Evolutionary conservation across 2,888 invertebrate genomes (phyloP).

Genomic region (Drosophila mulleri): DNA sequence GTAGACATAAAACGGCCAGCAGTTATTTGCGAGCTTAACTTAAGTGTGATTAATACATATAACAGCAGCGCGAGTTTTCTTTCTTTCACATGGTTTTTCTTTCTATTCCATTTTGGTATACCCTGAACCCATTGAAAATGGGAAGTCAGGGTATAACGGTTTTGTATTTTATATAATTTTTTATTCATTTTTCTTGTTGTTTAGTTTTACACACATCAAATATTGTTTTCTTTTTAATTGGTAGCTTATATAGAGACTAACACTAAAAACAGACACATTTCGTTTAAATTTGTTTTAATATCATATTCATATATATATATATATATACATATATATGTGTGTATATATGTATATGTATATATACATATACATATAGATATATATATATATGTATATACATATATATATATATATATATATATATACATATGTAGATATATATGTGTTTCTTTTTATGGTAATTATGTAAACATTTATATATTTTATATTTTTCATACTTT

Average conservation of each 20-base stretch:
- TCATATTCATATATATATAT: constrained; percentile 41
- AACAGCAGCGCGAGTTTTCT: constrained; percentile 59
- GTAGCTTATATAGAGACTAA: constrained; percentile 76
- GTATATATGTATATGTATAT: constrained; percentile 29
- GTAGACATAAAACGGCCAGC: too few species aligned
- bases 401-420: constrained; percentile 37
- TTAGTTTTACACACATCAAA: constrained; percentile 56
- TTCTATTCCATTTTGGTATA: constrained; percentile 23
- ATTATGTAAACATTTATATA: constrained; percentile 69
- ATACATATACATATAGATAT: constrained; percentile 34
- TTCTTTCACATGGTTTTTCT: constrained; percentile 44
- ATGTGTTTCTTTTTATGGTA: constrained; percentile 49
- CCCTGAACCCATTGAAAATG: too few species aligned
- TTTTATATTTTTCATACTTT: constrained; percentile 22
- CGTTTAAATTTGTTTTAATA: constrained; percentile 63
- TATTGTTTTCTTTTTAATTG: constrained; percentile 53
- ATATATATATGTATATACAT: constrained; percentile 38
- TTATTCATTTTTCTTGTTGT: constrained; percentile 12
- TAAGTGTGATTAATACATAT: constrained; percentile 46
- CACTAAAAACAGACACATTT: constrained; percentile 83
- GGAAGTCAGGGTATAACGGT: too few species aligned
- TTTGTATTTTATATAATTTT: background rate
- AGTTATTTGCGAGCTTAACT: too few species aligned
- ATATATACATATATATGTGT: constrained; percentile 33
- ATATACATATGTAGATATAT: constrained; percentile 32